phyloP scores from a whole-genome alignment of 2,797 vertebrate genomes.

The Ateles fusciceps region DNA sequence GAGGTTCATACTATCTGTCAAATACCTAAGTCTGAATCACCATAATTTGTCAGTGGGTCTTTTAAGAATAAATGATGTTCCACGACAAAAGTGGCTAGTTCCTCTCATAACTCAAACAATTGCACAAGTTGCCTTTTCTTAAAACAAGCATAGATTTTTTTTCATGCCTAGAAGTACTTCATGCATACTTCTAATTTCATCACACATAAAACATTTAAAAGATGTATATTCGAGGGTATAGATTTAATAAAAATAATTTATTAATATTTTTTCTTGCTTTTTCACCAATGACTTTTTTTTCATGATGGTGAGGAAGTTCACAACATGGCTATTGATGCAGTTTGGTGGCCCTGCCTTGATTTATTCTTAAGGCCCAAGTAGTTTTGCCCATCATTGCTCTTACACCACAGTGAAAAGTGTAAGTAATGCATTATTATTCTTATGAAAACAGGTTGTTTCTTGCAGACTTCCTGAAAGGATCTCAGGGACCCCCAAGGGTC shows the following conservation, averaged over 20 bases:
- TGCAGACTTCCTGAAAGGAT: not conserved
- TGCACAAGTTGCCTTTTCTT: not conserved
- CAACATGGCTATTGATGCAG: too few relatives aligned
- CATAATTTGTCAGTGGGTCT: not conserved
- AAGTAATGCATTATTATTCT: not conserved
- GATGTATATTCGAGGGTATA: not conserved
- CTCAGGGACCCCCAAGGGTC: not conserved
- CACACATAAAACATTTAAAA: not conserved
- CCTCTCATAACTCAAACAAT: not conserved
- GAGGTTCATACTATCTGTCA: not conserved
- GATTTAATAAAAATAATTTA: not conserved
- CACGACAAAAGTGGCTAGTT: not conserved
- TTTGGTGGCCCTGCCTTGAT: not conserved
- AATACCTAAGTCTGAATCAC: not conserved
- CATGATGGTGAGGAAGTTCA: not conserved
- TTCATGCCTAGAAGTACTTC: not conserved
- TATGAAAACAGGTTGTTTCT: not conserved
- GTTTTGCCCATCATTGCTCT: not conserved
- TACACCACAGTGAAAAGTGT: not conserved
- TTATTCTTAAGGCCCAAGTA: not conserved
- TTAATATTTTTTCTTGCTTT: not conserved
- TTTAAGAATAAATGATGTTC: not conserved
- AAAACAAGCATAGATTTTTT: not conserved
- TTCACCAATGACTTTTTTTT: not conserved
- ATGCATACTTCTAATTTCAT: not conserved